Conservation (phyloP, 2,797 vertebrate genomes). For the Leuciscus waleckii region DNA sequence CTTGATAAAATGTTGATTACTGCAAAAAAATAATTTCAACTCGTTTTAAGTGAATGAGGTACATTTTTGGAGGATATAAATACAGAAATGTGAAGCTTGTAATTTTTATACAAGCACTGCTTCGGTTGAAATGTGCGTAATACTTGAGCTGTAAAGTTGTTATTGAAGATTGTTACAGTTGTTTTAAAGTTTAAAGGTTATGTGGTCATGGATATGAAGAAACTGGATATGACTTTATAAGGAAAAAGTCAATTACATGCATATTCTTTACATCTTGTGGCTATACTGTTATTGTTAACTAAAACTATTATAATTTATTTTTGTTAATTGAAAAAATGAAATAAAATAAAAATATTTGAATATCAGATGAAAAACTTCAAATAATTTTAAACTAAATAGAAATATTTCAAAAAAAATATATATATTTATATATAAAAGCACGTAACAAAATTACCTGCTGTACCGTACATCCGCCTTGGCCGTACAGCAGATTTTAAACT, state of each 20-base stretch:
- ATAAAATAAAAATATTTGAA: neutral
- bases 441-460: too few relatives aligned
- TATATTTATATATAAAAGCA: neutral
- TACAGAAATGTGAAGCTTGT: neutral
- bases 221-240: neutral
- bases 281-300: slow-evolving; percentile 2
- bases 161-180: neutral
- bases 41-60: neutral
- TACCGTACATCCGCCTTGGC: too few relatives aligned
- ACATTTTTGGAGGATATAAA: too few relatives aligned
- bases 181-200: neutral
- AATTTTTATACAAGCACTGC: neutral
- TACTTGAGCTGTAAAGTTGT: neutral
- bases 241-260: neutral
- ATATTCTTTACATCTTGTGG: neutral
- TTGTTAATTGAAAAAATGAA: neutral
- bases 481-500: too few relatives aligned
- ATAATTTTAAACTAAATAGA: neutral
- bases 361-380: neutral
- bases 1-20: neutral
- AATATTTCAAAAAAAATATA: neutral
- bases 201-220: neutral
- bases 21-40: neutral
- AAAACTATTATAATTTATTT: neutral
- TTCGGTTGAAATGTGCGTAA: neutral